Evolutionary conservation across 2,888 invertebrate species (phyloP), one percentile per base, ranked within the genome.

Genomic region (Agrochola lychnidis): DNA sequence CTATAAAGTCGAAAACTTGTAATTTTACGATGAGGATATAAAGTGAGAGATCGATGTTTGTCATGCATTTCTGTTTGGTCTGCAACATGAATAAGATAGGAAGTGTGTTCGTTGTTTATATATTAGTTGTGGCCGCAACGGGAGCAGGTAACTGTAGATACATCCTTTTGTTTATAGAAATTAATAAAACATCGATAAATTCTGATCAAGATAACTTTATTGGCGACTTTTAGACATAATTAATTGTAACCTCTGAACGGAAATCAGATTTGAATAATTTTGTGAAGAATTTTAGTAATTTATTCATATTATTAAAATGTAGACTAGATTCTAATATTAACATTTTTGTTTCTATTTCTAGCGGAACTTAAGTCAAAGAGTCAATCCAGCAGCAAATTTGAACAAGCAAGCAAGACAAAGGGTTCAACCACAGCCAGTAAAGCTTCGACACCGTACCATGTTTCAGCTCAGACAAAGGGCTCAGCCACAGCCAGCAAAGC

Each of bases 21-120:
- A 91, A 91, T 92, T 91, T 92, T 85, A 89, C 89, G 89, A 89
- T 85, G 85, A 81, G 91, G 89, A 94, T 95, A 95, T 94, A 95
- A 93, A 90, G 88, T 92, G 90, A 88, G 91, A 89, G 87, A 84
- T 88, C 85, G 88, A 85, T 85, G 88, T 85, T 86, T 81, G 82
- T 85, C 84, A 89, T 93, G 92, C 94, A 95, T 94, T 95, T 91
- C 84, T 86, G 81, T 89, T 89, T 85, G 78, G 88, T 88, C 88
- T 89, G 89, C 90, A 92, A 88, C 89, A 94, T 93, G 94, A 87
- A 85, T 87, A 89, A 90, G 89, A 87, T 90, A 76, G 82, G 82
- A 79, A 62, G 84, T 48, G 75, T 86, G 73, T 53, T 90, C 76
- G 79, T 90, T 73, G 72, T 91, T 71, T 86, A 83, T 83, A 72